Evolutionary conservation across 2,797 vertebrate genomes (phyloP), one percentile per base, ranked within the genome.

Genomic region (Danio albolineatus): DNA sequence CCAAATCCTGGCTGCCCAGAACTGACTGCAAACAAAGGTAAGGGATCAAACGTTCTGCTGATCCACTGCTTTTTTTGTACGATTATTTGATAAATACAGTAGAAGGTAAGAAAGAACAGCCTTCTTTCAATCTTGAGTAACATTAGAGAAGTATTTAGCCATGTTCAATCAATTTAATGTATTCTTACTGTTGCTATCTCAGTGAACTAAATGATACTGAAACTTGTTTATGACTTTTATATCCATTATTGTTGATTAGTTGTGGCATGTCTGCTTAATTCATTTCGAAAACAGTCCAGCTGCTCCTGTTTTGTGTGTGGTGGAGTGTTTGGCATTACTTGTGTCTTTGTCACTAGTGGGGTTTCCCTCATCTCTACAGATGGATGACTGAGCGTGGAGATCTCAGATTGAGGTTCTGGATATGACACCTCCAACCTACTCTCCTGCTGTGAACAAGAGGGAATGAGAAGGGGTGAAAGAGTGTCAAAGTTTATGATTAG

Each of bases 1-100:
- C 96, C 80, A 93, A 91, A 89, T 96, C 95, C 86, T 97, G 96
- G 89, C 95, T 96, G 81, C 83, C 79, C 89, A 90, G 75, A 85
- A 79, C 7, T 48, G 91, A 88, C 91, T 93, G 87, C 64, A 84
- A 81, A 69, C 82, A 82, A 65, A 83, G 17, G 12, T 5, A 57
- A 56, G 12, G 19, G 12, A n/a, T 41, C 21, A 28, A 38, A 38
- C 4, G 5, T 28, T 12, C 10, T 46, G 28, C 28, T 28, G 28
- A 28, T 28, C 28, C 28, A 28, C 10, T 5, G 44, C 44, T 46
- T 46, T 28, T 28, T 28, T 46, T 7, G 2, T 7, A 46, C 44
- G 46, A 7, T 7, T 46, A 7, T 46, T 12, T 46, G 7, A 5
- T 5, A 5, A 5, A 7, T 46, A 46, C 2, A 46, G 28, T 46